A percentile compares a stretch with the other conserved stretches of the same genome.
These are phyloP conservation scores for Hyperoplus immaculatus DNA, from an alignment of 2,797 vertebrate genomes.

Conservation along the genomic window DNA sequence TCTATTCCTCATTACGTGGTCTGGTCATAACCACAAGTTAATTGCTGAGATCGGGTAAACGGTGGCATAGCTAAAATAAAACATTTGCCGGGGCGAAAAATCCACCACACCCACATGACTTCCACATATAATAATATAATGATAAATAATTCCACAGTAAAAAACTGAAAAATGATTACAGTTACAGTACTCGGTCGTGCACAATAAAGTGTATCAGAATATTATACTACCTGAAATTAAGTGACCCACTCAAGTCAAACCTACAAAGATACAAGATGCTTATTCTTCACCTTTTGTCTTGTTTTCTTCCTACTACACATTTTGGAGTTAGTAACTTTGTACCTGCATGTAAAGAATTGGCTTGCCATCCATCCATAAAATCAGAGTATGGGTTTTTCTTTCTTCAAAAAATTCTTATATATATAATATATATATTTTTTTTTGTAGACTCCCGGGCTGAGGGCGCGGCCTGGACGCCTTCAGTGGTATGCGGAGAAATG, in stretches of 20 bases:
- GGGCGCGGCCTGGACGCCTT: constrained; percentile 87
- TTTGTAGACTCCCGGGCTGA: constrained; percentile 92
- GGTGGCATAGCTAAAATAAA: neutral
- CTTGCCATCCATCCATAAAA: too few species aligned
- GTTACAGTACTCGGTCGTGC: too few species aligned
- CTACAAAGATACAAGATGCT: too few species aligned
- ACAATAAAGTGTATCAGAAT: too few species aligned
- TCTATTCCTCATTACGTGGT: neutral
- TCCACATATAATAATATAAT: neutral
- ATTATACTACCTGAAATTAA: too few species aligned
- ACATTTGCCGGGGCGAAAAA: neutral
- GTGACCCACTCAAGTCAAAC: too few species aligned
- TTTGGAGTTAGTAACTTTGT: too few species aligned
- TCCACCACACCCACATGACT: neutral
- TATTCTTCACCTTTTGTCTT: too few species aligned
- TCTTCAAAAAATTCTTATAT: neutral
- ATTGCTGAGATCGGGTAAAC: neutral
- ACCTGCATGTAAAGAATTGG: too few species aligned
- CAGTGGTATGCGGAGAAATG: constrained; percentile 93
- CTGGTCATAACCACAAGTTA: neutral
- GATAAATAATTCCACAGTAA: too few species aligned
- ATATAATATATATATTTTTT: constrained; percentile 4
- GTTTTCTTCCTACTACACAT: too few species aligned
- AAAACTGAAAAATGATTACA: too few species aligned
- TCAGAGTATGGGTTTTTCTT: neutral